Evolutionary conservation across 2,113 vertebrate species (phyloP), one percentile per base, ranked within the genome.

Genomic region (Nothocercus nigrocapillus): DNA sequence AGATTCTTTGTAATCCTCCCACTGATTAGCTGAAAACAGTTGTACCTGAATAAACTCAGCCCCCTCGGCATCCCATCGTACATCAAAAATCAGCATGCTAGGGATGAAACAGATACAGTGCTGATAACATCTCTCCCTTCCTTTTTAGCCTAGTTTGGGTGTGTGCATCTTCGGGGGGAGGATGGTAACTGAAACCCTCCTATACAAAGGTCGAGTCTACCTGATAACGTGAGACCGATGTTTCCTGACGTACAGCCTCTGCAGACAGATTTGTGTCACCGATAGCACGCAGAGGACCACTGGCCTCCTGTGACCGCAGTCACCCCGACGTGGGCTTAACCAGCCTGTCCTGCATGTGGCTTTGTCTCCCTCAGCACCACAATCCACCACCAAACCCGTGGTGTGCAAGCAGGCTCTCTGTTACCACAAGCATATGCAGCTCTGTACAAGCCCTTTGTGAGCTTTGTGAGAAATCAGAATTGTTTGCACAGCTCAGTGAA

Each of bases 141-240:
- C 75, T 62, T 72, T 70, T 45, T 47, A 11, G 2, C 21, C 28
- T 56, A 32, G 21, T 7, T 54, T 16, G 11, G 17, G 8, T 20
- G 25, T 38, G 7, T 22, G 19, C 49, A 49, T 5, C 21, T 49
- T 49, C 24, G n/a, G 7, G 64, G 17, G 86, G 12, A 36, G 42
- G 80, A n/a, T 47, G 21, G 59, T 7, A 91, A 95, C 82, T 13
- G 11, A 93, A n/a, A 22, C 42, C 32, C 73, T 22, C 21, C 16
- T 56, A 34, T 44, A 20, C 74, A 54, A 51, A 88, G 86, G 92
- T 92, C 81, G 84, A 19, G 70, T 59, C 85, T 92, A 53, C 73
- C 49, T 72, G 72, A 49, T 36, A 72, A n/a, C 0, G 0, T 4
- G 7, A 90, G 76, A 83, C 25, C 61, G 69, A 8, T 1, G 7